phyloP scores from a whole-genome alignment of 2,113 vertebrate genomes.

The Oxyruncus cristatus region DNA sequence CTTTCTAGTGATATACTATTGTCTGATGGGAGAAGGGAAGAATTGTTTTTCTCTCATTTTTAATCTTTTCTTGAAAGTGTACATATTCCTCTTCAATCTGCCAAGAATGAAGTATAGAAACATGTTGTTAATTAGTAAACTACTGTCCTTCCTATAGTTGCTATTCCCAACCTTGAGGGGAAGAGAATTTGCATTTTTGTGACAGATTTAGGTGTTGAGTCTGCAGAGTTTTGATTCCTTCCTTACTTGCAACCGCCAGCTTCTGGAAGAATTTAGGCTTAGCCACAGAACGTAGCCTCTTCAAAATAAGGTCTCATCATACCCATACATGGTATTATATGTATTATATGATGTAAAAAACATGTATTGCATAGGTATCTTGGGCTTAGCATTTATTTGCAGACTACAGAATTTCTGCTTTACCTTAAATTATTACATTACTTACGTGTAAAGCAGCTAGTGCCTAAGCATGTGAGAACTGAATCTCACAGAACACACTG shows the following conservation, averaged over 20 bases:
- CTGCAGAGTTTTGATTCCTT: not conserved
- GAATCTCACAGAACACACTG: not conserved
- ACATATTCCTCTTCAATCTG: not conserved
- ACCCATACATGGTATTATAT: not conserved
- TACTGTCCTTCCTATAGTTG: not conserved
- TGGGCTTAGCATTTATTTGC: not conserved
- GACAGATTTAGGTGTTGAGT: not conserved
- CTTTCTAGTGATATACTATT: rapidly evolving
- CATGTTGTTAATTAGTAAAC: not conserved
- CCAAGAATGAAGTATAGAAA: not conserved
- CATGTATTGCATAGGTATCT: not conserved
- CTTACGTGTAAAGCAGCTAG: not conserved
- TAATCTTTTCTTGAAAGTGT: not conserved
- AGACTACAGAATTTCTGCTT: not conserved
- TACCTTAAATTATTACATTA: not conserved
- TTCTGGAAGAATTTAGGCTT: not conserved
- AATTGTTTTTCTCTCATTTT: not conserved
- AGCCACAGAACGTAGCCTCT: not conserved
- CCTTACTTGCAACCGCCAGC: not conserved
- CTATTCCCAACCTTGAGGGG: not conserved
- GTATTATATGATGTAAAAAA: too few relatives aligned
- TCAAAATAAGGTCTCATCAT: not conserved
- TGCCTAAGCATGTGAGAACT: not conserved
- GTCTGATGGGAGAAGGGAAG: not conserved
- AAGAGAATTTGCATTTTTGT: not conserved